Percentiles rank a stretch among this genome's conserved stretches.
Evolutionary conservation across 2,113 vertebrate species (phyloP).

Genomic region (Todiramphus saurophagus): DNA sequence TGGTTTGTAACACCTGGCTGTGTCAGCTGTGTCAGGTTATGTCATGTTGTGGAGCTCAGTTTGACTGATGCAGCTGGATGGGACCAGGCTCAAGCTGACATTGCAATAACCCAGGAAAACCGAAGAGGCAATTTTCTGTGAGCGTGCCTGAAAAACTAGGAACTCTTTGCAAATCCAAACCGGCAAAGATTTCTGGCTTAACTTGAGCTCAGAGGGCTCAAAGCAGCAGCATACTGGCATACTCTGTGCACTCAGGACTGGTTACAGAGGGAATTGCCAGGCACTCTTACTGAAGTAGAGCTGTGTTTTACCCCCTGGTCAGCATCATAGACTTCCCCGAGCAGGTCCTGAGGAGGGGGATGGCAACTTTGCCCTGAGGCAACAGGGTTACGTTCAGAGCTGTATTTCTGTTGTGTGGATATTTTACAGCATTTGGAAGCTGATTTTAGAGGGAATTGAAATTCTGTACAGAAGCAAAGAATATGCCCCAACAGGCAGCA

Average conservation of each 20-base stretch:
- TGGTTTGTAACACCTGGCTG: conserved; percentile 56
- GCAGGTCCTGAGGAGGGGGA: too few relatives aligned
- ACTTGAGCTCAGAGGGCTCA: neutral
- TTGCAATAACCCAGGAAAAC: conserved; percentile 8
- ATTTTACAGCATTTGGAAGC: neutral
- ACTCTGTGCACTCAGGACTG: rapidly evolving
- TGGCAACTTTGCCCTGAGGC: neutral
- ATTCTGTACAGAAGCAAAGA: neutral
- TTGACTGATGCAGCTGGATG: conserved; percentile 53
- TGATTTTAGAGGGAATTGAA: neutral
- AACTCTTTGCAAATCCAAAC: neutral
- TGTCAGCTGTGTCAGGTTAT: conserved; percentile 50
- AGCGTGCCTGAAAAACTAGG: neutral
- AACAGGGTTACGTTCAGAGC: neutral
- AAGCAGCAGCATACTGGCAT: neutral
- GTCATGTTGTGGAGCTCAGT: conserved; percentile 39
- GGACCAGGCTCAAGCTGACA: conserved; percentile 9
- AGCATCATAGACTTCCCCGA: neutral
- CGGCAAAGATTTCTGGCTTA: neutral
- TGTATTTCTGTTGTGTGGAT: neutral
- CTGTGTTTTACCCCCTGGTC: neutral
- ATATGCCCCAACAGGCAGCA: neutral
- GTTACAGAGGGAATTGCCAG: neutral
- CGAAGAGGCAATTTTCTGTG: conserved; percentile 11
- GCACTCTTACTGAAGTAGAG: neutral